Conservation (phyloP, 2,888 invertebrate genomes). For the Metacarcinus magister region DNA sequence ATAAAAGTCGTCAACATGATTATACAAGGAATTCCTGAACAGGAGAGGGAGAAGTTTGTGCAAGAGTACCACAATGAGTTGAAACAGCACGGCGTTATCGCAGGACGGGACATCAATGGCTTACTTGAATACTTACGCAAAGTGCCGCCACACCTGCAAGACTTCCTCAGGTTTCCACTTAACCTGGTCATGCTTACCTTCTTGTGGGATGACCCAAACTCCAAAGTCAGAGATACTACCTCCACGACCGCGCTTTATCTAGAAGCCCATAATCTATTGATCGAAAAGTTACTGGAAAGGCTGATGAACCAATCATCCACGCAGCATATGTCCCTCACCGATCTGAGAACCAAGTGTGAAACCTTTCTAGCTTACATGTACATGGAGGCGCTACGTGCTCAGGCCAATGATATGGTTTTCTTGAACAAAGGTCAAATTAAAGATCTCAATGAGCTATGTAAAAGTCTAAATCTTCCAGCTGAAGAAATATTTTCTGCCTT, state of each 20-base stretch:
- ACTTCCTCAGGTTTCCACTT: slow-evolving; percentile 64
- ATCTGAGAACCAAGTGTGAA: slow-evolving; percentile 41
- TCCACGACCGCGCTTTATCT: slow-evolving; percentile 58
- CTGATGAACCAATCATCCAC: slow-evolving; percentile 47
- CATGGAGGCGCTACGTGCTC: slow-evolving; percentile 51
- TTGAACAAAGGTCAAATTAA: neutral
- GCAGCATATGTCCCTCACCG: neutral
- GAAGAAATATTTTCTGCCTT: slow-evolving; percentile 66
- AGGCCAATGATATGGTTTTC: neutral
- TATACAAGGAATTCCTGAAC: slow-evolving; percentile 63
- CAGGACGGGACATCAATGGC: neutral
- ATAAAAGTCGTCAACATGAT: slow-evolving; percentile 32
- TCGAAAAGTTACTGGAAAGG: slow-evolving; percentile 53
- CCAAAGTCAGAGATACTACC: slow-evolving; percentile 33
- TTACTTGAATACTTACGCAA: slow-evolving; percentile 16
- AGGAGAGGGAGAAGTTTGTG: slow-evolving; percentile 64
- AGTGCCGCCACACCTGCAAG: slow-evolving; percentile 42
- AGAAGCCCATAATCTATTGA: slow-evolving; percentile 53
- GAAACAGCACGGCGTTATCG: neutral
- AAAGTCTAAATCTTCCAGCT: slow-evolving; percentile 27
- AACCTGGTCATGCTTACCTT: slow-evolving; percentile 51
- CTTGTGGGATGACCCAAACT: slow-evolving; percentile 54
- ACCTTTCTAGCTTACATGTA: slow-evolving; percentile 16
- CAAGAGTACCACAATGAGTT: slow-evolving; percentile 50
- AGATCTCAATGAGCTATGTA: slow-evolving; percentile 45